phyloP scores from a whole-genome alignment of 2,888 invertebrate species.

The Blastobasis adustella region DNA sequence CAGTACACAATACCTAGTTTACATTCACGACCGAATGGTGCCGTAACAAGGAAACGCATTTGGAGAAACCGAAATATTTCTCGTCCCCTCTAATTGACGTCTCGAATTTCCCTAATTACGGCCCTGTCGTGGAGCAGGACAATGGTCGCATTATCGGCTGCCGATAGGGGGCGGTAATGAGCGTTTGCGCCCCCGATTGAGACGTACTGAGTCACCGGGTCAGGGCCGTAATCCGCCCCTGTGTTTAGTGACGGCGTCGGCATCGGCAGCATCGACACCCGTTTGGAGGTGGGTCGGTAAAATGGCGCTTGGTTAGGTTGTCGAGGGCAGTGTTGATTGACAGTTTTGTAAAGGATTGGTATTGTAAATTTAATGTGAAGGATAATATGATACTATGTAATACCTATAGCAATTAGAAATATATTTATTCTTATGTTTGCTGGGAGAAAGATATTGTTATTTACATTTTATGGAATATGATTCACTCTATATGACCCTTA shows the following conservation, averaged over 20 bases:
- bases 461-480: too few relatives aligned
- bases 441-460: too few relatives aligned
- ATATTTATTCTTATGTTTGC: too few relatives aligned
- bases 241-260: constrained; percentile 24
- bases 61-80: neutral
- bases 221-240: constrained; percentile 56
- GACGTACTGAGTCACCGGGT: constrained; percentile 60
- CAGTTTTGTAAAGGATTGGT: too few relatives aligned
- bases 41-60: too few relatives aligned
- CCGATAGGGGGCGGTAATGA: constrained; percentile 22
- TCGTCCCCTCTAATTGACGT: neutral
- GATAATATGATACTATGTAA: too few relatives aligned
- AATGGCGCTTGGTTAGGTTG: constrained; percentile 15
- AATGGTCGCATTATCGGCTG: constrained; percentile 14
- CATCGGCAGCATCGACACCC: neutral
- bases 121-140: neutral
- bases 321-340: too few relatives aligned
- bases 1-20: too few relatives aligned
- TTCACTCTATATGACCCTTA: too few relatives aligned
- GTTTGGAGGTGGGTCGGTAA: constrained; percentile 16
- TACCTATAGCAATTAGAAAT: too few relatives aligned
- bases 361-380: too few relatives aligned
- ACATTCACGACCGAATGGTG: too few relatives aligned
- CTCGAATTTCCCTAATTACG: constrained; percentile 1
- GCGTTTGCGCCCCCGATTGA: constrained; percentile 41